Evolutionary conservation across 1,140 invertebrate species (phyloP).

Genomic region (Drosophila setifemur): DNA sequence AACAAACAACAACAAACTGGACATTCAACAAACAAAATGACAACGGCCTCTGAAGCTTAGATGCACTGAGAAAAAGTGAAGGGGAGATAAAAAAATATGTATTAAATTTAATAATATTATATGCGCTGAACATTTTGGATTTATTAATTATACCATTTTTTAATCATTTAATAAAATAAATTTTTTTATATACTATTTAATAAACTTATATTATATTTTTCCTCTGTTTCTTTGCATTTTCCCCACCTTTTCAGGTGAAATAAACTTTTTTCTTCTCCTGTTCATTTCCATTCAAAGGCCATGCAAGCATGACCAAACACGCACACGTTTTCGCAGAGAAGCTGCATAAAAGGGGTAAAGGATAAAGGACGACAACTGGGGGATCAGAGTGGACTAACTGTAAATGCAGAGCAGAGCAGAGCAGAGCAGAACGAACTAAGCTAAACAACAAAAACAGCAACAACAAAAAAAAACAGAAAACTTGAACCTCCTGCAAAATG

Average conservation of each 20-base stretch:
- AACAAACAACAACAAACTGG: constrained; percentile 42
- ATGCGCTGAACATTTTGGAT: too few species aligned
- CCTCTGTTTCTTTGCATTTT: background rate
- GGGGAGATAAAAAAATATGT: too few species aligned
- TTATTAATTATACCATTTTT: too few species aligned
- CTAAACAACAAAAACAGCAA: constrained; percentile 14
- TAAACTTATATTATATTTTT: constrained; percentile 6
- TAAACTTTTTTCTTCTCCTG: constrained; percentile 13
- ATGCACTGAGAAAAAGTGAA: constrained; percentile 1
- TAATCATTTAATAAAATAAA: too few species aligned
- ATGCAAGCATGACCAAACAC: constrained; percentile 51
- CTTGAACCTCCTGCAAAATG: constrained; percentile 59
- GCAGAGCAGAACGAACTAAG: constrained; percentile 31
- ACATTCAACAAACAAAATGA: constrained; percentile 52
- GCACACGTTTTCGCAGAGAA: constrained; percentile 17
- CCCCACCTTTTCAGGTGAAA: too few species aligned
- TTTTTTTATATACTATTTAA: background rate
- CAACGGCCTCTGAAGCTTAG: constrained; percentile 20
- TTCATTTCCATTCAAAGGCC: constrained; percentile 43
- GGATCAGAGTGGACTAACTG: constrained; percentile 49
- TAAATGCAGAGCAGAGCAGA: constrained; percentile 57
- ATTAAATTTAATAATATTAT: too few species aligned
- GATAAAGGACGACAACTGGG: background rate
- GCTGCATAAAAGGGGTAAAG: background rate
- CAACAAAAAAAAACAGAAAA: constrained; percentile 9